Conservation (phyloP, 2,797 vertebrate species). For the Pipistrellus pipistrellus region DNA sequence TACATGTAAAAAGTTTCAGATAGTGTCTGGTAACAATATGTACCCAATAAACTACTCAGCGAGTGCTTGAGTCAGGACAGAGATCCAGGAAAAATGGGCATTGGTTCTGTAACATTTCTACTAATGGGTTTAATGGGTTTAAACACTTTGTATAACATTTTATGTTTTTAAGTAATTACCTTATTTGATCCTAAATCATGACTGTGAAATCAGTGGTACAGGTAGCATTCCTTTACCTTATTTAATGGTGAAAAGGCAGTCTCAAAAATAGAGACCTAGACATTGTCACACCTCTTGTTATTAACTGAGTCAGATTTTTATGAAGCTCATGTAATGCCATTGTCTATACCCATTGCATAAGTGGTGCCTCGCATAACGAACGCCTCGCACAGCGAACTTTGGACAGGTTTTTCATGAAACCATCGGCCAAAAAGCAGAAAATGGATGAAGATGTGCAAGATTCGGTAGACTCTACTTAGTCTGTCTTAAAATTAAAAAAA, state of each 20-base stretch:
- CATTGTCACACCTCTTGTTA: background rate
- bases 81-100: background rate
- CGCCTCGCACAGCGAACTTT: too few relatives aligned
- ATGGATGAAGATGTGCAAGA: too few relatives aligned
- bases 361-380: too few relatives aligned
- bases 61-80: background rate
- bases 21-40: background rate
- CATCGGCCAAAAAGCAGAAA: too few relatives aligned
- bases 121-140: background rate
- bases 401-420: too few relatives aligned
- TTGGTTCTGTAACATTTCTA: background rate
- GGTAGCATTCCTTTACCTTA: background rate
- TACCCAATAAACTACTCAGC: background rate
- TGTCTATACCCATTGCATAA: background rate
- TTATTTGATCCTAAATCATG: conserved; percentile 1
- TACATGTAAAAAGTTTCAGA: background rate
- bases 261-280: background rate
- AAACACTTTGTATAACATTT: background rate
- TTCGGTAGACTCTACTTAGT: too few relatives aligned
- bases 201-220: background rate
- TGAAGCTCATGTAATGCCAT: background rate
- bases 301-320: background rate
- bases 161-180: background rate
- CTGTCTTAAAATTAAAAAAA: too few relatives aligned
- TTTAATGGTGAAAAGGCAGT: background rate